Evolutionary conservation across 2,888 invertebrate species (phyloP), one percentile per base, ranked within the genome.

Genomic region (Drosophila recens): DNA sequence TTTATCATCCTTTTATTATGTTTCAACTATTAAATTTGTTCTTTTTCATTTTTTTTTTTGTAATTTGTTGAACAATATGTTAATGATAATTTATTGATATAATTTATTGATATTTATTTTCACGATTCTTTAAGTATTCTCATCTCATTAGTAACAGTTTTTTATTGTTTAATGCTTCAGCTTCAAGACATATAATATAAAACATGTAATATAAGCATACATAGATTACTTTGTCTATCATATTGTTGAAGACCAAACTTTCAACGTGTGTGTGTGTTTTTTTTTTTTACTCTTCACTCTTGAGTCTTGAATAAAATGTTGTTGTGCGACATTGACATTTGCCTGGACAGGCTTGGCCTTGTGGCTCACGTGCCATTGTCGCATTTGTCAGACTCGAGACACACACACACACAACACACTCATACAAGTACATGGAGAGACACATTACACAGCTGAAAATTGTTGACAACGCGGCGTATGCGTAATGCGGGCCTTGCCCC

Each of bases 391-490:
- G 79, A 56, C 42, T 63, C 42, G 46, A 10, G 4, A 36, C 13
- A 20, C 11, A 13, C 30, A 59, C 43, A 53, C 56, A 52, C 33
- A 52, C 11, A 10, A 61, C 30, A 56, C 33, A 38, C 46, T 51
- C 17, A 43, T 33, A 33, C 33, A 30, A 8, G 27, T 20, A 36
- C 20, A 62, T 42, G 20, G 13, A 33, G 33, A 13, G 27, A 56
- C 43, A 56, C 33, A 43, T 43, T 36, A 56, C 34, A 64, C 11
- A 42, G 40, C 45, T 61, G 46, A 72, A 79, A 79, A 71, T 75
- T 75, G 75, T 67, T 75, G 67, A 71, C 62, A 79, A 66, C 79
- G 45, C 58, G 79, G 68, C 86, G 83, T 85, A 74, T 82, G 77
- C 86, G 74, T 83, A 82, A 82, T 77, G 72, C 72, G 85, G 40